phyloP scores from a whole-genome alignment of 1,140 invertebrate genomes.

The Drosophila santomea region DNA sequence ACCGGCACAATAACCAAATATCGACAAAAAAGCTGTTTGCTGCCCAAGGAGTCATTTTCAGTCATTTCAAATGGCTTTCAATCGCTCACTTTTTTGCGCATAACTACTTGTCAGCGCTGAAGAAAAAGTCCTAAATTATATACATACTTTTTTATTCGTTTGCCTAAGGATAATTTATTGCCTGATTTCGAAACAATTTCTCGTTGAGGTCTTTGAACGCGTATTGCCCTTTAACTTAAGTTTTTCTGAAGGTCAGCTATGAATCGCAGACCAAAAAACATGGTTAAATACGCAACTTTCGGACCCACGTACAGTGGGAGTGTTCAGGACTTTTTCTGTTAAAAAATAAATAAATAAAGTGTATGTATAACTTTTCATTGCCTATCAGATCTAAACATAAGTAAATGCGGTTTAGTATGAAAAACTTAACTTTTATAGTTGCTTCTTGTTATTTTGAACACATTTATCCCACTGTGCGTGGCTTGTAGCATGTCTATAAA shows the following conservation, averaged over 20 bases:
- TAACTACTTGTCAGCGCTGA: no score
- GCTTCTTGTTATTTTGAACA: neutral
- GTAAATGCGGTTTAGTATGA: neutral
- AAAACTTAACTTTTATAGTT: no score
- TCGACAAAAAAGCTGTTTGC: no score
- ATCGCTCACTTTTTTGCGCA: neutral
- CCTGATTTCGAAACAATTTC: neutral
- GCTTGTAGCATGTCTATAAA: neutral
- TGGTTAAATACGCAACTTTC: neutral
- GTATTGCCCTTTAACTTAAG: neutral
- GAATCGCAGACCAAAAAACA: neutral
- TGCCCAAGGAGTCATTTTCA: neutral
- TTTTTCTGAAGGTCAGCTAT: neutral
- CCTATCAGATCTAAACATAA: no score
- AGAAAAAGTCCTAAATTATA: neutral
- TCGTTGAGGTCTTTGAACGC: constrained; percentile 1
- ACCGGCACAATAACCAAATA: neutral
- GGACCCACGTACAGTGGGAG: neutral
- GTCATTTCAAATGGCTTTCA: neutral
- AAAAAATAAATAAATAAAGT: neutral
- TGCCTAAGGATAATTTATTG: no score
- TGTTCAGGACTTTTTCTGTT: neutral
- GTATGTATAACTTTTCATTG: no score
- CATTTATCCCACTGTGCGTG: neutral
- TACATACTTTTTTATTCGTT: neutral